Base-by-base conservation (phyloP, 2,113 vertebrate species). In the Anas platyrhynchos region DNA sequence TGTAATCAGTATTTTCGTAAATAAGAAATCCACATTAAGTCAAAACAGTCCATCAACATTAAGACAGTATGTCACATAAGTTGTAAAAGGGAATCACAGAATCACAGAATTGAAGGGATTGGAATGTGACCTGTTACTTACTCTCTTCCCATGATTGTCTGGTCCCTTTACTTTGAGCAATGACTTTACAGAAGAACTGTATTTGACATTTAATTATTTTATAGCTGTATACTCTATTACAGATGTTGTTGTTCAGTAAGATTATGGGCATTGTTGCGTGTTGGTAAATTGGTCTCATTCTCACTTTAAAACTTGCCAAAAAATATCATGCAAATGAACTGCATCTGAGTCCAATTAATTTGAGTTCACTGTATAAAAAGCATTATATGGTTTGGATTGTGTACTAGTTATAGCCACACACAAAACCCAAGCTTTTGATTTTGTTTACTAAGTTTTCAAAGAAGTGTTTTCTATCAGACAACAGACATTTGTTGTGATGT, bases 381-480 rank as follows among this genome's bases (percentile, higher is more conserved):
- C 48, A 32, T 38, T 16, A 54, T 18, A 5, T 67, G 38, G 6
- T 71, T 90, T 43, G 61, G 75, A 13, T 54, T 62, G 50, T 62
- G 50, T 25, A 41, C 3, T 41, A 61, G 2, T 36, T 7, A 1
- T 8, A 8, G 16, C 69, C 78, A 43, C 9, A 88, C 63, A 71
- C 63, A 65, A 78, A 83, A 38, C 34, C 50, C 5, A 12, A 48
- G 66, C 58, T 87, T 75, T 89, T 75, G 58, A 83, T 81, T 91
- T 91, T 77, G 54, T 94, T 89, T 86, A 34, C 36, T 50, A 7
- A n/a, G 52, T 66, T 77, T 93, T 88, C 63, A 93, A 88, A 94
- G 66, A 66, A 77, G 78, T 21, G 4, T 80, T 77, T 96, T 85
- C 72, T 26, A 50, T 67, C 55, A 91, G 54, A 38, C 46, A 77